Percentiles rank a stretch among this genome's conserved stretches.
These are phyloP conservation scores for Avahi laniger DNA, from an alignment of 2,797 vertebrate species.

Conservation along the genomic window DNA sequence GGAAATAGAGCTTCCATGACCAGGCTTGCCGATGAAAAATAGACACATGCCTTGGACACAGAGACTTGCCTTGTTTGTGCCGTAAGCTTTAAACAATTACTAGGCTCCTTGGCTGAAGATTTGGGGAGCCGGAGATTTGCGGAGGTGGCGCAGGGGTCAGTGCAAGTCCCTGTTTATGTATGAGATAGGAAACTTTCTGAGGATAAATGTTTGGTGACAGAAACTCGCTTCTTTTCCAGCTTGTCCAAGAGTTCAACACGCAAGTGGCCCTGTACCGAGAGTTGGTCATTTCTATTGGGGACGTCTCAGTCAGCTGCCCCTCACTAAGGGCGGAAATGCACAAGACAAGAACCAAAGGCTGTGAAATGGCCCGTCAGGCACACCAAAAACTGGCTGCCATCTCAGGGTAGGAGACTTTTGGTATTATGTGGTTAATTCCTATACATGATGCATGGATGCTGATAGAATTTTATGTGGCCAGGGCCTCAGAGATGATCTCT, in stretches of 20 bases:
- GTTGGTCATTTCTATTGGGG: constrained; percentile 97
- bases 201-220: constrained; percentile 37
- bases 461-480: not conserved
- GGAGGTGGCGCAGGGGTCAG: not conserved
- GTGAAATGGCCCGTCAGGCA: constrained; percentile 95
- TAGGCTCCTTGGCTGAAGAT: not conserved
- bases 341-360: constrained; percentile 94
- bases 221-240: constrained; percentile 87
- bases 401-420: constrained; percentile 91
- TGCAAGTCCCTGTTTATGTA: not conserved
- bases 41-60: not conserved
- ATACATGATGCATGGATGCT: not conserved
- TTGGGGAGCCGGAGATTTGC: not conserved
- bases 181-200: not conserved
- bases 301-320: constrained; percentile 93
- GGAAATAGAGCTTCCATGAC: not conserved
- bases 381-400: constrained; percentile 97
- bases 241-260: constrained; percentile 99
- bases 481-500: not conserved
- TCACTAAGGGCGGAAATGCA: constrained; percentile 94
- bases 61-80: not conserved
- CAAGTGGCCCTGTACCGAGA: constrained; percentile 98
- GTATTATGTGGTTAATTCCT: not conserved
- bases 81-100: not conserved
- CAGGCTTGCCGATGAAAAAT: not conserved